phyloP scores from a whole-genome alignment of 2,888 invertebrate species.

The Trachelus iudaicus region DNA sequence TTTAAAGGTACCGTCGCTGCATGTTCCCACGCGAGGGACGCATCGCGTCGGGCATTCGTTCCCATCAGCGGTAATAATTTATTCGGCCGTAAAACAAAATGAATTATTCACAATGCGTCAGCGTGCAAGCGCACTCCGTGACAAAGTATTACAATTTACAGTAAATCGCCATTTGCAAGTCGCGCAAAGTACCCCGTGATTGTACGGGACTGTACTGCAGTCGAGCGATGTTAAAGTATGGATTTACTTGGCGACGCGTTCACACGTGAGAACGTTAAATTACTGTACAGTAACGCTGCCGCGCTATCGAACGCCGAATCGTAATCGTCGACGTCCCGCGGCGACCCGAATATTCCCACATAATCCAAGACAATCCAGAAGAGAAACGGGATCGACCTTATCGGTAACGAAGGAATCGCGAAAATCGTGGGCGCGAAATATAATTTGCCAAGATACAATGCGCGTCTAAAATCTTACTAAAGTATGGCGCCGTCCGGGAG shows the following conservation, averaged over 20 bases:
- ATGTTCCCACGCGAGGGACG: neutral
- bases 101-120: conserved; percentile 40
- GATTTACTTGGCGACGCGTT: neutral
- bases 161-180: conserved; percentile 40
- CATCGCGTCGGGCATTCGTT: neutral
- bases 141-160: conserved; percentile 39
- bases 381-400: neutral
- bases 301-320: neutral
- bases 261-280: neutral
- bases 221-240: neutral
- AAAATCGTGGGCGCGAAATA: neutral
- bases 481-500: conserved; percentile 1
- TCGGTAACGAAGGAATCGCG: neutral
- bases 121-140: conserved; percentile 28
- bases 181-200: conserved; percentile 18
- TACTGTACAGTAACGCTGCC: neutral
- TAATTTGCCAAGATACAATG: neutral
- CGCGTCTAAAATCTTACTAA: neutral
- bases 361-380: neutral
- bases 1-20: neutral
- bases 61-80: conserved; percentile 27
- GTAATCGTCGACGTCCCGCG: neutral
- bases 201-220: neutral
- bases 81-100: conserved; percentile 37
- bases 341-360: neutral